Evolutionary conservation across 2,113 vertebrate genomes (phyloP), one percentile per base, ranked within the genome.

Genomic region (Bubalus kerabau): DNA sequence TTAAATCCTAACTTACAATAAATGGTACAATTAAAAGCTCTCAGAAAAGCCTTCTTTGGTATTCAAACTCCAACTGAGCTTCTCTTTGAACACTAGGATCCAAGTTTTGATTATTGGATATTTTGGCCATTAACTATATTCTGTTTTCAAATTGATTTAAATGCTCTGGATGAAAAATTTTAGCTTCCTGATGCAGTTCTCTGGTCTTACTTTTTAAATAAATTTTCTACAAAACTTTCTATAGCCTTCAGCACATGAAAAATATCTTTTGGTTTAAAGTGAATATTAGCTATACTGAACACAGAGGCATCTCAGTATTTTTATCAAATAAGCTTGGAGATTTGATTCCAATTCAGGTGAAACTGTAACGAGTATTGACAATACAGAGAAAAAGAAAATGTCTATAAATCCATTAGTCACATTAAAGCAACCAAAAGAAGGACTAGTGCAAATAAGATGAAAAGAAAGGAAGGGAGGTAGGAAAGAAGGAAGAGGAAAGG

Each of bases 321-420:
- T 64, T 89, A 94, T 56, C 74, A 95, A 92, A 54, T 62, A 76
- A 12, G 93, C 76, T 98, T 94, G 59, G 80, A 97, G 62, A 94
- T 97, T 96, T 95, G 48, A 94, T 96, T 97, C 43, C 46, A 94
- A 32, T 92, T 96, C 82, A 89, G 56, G 78, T 96, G 92, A 95
- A 97, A 89, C 76, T 95, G 56, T 88, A 78, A 96, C 24, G 57
- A 40, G 81, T 36, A 91, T 64, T 40, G 16, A 94, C 57, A 88
- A 82, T 83, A 67, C 3, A 71, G 62, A 92, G 91, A 97, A 94
- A 96, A 98, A 87, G 62, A 81, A 97, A 96, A 78, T 91, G 90
- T 92, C 48, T 97, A 12, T 81, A 88, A 96, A 97, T 95, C 96
- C 97, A 96, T 97, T 98, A 94, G 81, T 94, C 90, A 90, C 76